Evolutionary conservation across 2,888 invertebrate species (phyloP).

Genomic region (Morpho deidamia): DNA sequence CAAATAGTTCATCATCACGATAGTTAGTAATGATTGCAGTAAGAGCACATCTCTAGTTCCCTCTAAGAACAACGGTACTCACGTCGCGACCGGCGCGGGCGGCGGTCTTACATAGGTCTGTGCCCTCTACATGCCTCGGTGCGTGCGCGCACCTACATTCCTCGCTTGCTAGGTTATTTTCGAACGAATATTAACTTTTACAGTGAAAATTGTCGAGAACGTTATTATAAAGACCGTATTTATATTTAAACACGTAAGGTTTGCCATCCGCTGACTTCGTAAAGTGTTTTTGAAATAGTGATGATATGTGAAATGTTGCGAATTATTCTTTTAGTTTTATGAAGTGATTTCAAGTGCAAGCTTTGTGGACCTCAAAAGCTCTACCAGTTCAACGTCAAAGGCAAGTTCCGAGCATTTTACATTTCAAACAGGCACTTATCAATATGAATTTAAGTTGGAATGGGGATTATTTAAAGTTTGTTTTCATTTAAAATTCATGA

Average conservation of each 20-base stretch:
- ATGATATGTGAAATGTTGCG: conserved; percentile 21
- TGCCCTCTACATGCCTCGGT: conserved; percentile 60
- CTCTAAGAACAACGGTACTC: conserved; percentile 63
- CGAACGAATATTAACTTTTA: conserved; percentile 5
- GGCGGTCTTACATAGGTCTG: conserved; percentile 55
- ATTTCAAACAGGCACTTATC: conserved; percentile 45
- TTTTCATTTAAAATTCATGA: not conserved
- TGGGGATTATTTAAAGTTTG: not conserved
- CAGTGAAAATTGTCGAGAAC: not conserved
- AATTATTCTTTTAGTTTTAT: conserved; percentile 20
- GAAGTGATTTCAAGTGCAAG: conserved; percentile 44
- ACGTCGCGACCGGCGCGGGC: conserved; percentile 46
- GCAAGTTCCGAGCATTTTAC: conserved; percentile 45
- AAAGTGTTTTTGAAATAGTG: conserved; percentile 9
- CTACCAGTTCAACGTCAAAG: conserved; percentile 32
- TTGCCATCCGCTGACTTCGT: not conserved
- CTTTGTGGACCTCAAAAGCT: conserved; percentile 25
- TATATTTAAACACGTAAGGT: not conserved
- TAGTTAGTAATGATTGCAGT: not conserved
- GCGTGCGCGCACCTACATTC: conserved; percentile 35
- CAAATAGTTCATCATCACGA: too few relatives aligned
- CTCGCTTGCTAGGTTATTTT: conserved; percentile 6
- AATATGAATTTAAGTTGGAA: conserved; percentile 42
- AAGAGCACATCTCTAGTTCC: not conserved
- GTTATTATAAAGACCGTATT: not conserved